A percentile compares a stretch with the other conserved stretches of the same genome.
Evolutionary conservation across 1,140 invertebrate species (phyloP).

Genomic region (Tetramorium alpestre): DNA sequence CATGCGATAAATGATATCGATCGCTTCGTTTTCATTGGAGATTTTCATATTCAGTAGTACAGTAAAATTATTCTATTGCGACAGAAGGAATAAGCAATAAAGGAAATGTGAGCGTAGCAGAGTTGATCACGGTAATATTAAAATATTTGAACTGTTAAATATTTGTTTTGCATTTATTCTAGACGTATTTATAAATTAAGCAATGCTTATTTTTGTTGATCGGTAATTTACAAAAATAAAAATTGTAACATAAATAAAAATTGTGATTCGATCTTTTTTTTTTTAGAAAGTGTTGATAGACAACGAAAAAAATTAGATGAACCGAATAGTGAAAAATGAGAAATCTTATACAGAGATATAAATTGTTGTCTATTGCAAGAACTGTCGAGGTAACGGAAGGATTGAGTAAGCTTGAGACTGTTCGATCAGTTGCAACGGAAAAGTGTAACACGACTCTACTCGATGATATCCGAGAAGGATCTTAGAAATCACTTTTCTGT

Average conservation of each 20-base stretch:
- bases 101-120: background rate
- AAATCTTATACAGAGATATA: slow-evolving; percentile 20
- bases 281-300: background rate
- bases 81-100: background rate
- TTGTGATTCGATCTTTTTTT: background rate
- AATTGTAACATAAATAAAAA: background rate
- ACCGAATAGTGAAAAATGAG: background rate
- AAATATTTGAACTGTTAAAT: background rate
- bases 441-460: slow-evolving; percentile 23
- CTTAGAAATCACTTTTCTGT: slow-evolving; percentile 49
- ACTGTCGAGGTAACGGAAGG: background rate
- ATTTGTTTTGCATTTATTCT: background rate
- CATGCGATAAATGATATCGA: slow-evolving; percentile 1
- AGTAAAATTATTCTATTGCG: background rate
- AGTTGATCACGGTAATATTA: background rate
- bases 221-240: background rate
- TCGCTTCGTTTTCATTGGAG: background rate
- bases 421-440: slow-evolving; percentile 13
- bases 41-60: background rate
- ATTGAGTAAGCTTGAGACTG: slow-evolving; percentile 30
- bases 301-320: background rate
- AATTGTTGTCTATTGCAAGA: slow-evolving; percentile 20
- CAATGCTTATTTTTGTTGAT: background rate
- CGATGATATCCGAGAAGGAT: slow-evolving; percentile 47
- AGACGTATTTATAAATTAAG: background rate